Evolutionary conservation across 2,797 vertebrate species (phyloP).

Genomic region (Lepus oiostolus): DNA sequence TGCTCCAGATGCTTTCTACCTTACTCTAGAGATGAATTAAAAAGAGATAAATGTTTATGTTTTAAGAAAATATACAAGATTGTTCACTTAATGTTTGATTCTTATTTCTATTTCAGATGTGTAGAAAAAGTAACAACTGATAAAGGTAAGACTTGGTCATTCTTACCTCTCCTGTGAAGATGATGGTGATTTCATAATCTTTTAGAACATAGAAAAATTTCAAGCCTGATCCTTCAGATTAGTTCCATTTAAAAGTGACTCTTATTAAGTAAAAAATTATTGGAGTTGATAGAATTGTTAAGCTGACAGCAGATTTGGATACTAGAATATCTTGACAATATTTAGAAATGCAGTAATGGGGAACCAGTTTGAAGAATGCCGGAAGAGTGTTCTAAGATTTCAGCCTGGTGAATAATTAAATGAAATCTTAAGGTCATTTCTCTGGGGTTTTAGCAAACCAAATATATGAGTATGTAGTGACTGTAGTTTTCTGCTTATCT

Average conservation of each 20-base stretch:
- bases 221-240: neutral
- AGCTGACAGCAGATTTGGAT: neutral
- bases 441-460: conserved; percentile 24
- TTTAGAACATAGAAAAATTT: neutral
- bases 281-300: conserved; percentile 20
- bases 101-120: conserved; percentile 85
- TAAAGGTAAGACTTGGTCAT: conserved; percentile 88
- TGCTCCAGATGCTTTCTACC: neutral
- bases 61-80: conserved; percentile 29
- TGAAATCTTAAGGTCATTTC: conserved; percentile 38
- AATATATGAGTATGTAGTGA: neutral
- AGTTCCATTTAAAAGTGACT: conserved; percentile 17
- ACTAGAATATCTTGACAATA: neutral
- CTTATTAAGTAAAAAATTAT: neutral
- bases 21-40: conserved; percentile 4
- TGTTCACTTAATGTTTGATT: conserved; percentile 67
- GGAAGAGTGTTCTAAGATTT: conserved; percentile 34
- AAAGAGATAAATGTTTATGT: conserved; percentile 49
- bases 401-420: conserved; percentile 63
- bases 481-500: conserved; percentile 38
- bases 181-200: neutral
- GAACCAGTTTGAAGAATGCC: conserved; percentile 6
- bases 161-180: neutral
- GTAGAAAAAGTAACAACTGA: conserved; percentile 85
- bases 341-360: conserved; percentile 28